Conservation (phyloP, 2,888 invertebrate species). For the Tenodera sinensis region DNA sequence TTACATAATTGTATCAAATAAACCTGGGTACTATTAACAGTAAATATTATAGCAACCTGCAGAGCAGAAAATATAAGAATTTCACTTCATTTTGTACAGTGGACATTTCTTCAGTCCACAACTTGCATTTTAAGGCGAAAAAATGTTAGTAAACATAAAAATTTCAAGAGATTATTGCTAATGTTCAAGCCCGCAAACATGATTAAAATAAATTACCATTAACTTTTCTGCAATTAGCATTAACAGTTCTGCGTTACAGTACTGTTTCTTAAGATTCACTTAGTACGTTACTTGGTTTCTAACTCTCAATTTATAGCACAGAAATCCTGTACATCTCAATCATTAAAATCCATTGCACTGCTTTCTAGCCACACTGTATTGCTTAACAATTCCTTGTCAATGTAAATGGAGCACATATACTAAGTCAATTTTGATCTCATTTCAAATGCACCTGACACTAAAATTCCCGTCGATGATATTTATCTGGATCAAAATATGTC, state of each 20-base stretch:
- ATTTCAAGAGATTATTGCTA: neutral
- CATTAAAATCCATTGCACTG: neutral
- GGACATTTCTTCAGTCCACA: neutral
- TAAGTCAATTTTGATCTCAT: neutral
- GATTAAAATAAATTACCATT: neutral
- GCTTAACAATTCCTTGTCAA: constrained; percentile 38
- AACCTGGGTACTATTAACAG: neutral
- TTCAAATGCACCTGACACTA: constrained; percentile 48
- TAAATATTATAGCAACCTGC: neutral
- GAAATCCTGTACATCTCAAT: neutral
- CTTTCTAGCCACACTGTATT: neutral
- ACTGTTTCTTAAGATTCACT: neutral
- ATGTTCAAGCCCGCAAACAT: neutral
- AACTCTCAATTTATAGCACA: neutral
- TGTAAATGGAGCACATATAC: neutral
- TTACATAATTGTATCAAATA: neutral
- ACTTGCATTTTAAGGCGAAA: too few relatives aligned
- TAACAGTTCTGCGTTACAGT: neutral
- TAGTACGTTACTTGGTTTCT: neutral
- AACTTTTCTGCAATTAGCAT: neutral
- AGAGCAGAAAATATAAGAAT: neutral
- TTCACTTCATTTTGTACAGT: neutral
- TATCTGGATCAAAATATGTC: constrained; percentile 97
- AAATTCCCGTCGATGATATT: constrained; percentile 96
- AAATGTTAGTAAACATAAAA: neutral